Conservation (phyloP, 1,140 invertebrate genomes). For the Drosophila hydei region DNA sequence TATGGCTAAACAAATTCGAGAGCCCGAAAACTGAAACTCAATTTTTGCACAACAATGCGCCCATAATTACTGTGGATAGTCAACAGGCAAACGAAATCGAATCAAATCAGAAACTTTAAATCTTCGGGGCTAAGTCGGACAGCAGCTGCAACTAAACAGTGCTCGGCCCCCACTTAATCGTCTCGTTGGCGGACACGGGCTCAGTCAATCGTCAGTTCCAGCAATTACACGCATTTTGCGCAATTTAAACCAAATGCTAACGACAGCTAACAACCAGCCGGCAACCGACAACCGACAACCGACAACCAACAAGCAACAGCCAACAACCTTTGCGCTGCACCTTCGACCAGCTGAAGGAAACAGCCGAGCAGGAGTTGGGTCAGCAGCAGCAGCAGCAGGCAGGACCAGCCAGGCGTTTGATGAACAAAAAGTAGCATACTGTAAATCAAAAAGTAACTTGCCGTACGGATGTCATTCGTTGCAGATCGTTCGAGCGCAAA, state of each 20-base stretch:
- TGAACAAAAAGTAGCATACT: slow-evolving; percentile 78
- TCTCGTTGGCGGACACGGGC: slow-evolving; percentile 62
- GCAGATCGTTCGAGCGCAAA: slow-evolving; percentile 82
- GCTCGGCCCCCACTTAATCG: slow-evolving; percentile 12
- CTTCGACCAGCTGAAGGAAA: slow-evolving; percentile 52
- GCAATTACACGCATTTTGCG: slow-evolving; percentile 83
- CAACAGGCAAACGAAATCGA: slow-evolving; percentile 38
- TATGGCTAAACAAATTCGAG: slow-evolving; percentile 65
- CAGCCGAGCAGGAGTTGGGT: background rate
- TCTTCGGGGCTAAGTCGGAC: slow-evolving; percentile 48
- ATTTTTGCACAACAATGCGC: slow-evolving; percentile 79
- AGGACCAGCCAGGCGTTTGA: slow-evolving; percentile 61
- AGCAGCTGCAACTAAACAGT: slow-evolving; percentile 42
- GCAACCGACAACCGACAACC: slow-evolving; percentile 57
- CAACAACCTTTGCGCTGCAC: slow-evolving; percentile 72
- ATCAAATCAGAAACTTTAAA: slow-evolving; percentile 79
- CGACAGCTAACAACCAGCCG: slow-evolving; percentile 70
- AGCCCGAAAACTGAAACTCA: slow-evolving; percentile 65
- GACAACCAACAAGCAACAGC: slow-evolving; percentile 64
- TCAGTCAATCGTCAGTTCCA: slow-evolving; percentile 81
- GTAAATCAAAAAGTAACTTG: slow-evolving; percentile 83
- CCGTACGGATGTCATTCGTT: slow-evolving; percentile 80
- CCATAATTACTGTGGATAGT: slow-evolving; percentile 66
- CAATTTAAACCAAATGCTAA: slow-evolving; percentile 83
- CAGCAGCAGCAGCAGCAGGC: slow-evolving; percentile 16